A percentile compares a stretch with the other conserved stretches of the same genome.
Conservation (phyloP, 2,888 invertebrate species). For the Caenorhabditis zanzibari region DNA sequence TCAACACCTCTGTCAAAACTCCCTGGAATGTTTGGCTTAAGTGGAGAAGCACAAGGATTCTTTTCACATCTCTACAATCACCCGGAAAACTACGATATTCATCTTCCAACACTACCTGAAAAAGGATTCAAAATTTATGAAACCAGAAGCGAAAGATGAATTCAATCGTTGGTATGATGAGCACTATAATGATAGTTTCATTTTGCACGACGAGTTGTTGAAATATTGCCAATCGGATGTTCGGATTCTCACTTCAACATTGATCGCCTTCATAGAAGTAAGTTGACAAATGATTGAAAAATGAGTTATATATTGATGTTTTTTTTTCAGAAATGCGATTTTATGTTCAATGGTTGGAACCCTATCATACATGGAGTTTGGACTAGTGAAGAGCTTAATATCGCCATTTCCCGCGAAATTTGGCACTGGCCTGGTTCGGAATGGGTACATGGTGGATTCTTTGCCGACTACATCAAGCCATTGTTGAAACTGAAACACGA, state of each 20-base stretch:
- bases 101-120: neutral
- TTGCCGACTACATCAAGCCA: constrained; percentile 2
- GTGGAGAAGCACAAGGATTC: neutral
- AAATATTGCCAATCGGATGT: constrained; percentile 15
- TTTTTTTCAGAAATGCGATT: neutral
- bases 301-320: no score
- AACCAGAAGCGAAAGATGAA: neutral
- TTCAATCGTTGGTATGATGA: constrained; percentile 17
- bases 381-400: no score
- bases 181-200: constrained; percentile 7
- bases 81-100: constrained; percentile 1
- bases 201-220: neutral
- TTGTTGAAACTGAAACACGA: constrained; percentile 1
- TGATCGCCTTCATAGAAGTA: neutral
- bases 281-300: neutral
- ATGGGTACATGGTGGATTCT: constrained; percentile 19
- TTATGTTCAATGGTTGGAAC: neutral
- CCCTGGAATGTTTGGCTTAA: neutral
- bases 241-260: neutral
- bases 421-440: neutral
- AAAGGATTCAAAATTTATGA: neutral
- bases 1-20: no score
- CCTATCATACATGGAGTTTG: neutral
- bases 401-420: no score
- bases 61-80: constrained; percentile 25